These are phyloP conservation scores for Maconellicoccus hirsutus DNA, from an alignment of 1,140 invertebrate species.

Conservation along the genomic window DNA sequence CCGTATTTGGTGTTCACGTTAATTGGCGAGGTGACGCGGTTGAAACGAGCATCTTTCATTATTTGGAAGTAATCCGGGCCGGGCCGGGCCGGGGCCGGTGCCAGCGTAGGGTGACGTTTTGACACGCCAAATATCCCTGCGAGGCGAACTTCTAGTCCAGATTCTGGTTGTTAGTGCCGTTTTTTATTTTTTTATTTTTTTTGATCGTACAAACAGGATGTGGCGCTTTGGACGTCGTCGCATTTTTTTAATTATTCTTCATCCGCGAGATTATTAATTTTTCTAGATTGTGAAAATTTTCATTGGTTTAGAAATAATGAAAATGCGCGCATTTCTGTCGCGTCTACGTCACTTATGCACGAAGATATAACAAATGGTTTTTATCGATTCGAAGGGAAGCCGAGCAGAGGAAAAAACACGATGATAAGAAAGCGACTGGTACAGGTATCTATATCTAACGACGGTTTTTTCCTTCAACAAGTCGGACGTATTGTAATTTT, in stretches of 20 bases:
- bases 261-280: not conserved
- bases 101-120: too few relatives aligned
- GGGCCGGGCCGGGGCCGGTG: too few relatives aligned
- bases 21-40: slow-evolving; percentile 18
- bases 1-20: not conserved
- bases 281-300: too few relatives aligned
- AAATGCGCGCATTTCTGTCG: too few relatives aligned
- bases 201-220: not conserved
- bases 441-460: too few relatives aligned
- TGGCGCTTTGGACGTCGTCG: not conserved
- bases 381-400: too few relatives aligned
- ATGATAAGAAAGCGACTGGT: too few relatives aligned
- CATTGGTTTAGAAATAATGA: too few relatives aligned
- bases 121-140: not conserved
- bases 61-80: slow-evolving; percentile 18
- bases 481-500: not conserved
- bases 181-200: not conserved
- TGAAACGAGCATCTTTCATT: not conserved
- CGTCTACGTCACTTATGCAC: too few relatives aligned
- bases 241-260: not conserved
- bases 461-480: not conserved
- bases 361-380: too few relatives aligned
- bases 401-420: too few relatives aligned
- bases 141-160: not conserved
- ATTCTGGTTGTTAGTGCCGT: not conserved